Evolutionary conservation across 2,888 invertebrate species (phyloP), one percentile per base, ranked within the genome.

Genomic region (Eudemis profundana): DNA sequence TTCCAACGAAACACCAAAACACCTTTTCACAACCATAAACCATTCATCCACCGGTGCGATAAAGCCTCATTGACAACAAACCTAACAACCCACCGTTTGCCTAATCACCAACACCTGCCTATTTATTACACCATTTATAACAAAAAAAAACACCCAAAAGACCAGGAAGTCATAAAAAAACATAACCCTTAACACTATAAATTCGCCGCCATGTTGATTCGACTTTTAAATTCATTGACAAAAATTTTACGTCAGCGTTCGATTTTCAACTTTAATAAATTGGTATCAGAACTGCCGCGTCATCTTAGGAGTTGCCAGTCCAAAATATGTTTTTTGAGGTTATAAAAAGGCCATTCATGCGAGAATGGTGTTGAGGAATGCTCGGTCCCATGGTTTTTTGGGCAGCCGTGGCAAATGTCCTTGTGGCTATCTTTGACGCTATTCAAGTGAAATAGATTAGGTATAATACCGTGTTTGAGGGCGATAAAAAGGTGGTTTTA

Each of bases 21-120:
- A 50, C 27, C 42, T 54, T 29, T 57, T 27, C 46, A 68, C 75
- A 70, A 70, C 51, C 67, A 69, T 75, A 76, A 76, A 76, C 68
- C 57, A 67, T 71, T 74, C 66, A 79, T 56, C 79, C 74, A 76
- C 75, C 79, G 76, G 80, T 36, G 60, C 72, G 71, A 67, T 78
- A 83, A 81, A 84, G 70, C 68, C 69, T 69, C 78, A 83, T 84
- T 85, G 83, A 86, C 84, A 82, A 78, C 74, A 74, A 72, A 76
- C 64, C 74, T 77, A 78, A 77, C 79, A 76, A 77, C 80, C 84
- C 75, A 78, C 81, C 79, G 79, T 86, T 83, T 79, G 83, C 83
- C 87, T 85, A 87, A 90, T 89, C 86, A 87, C 85, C 83, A 77
- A 78, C 90, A 91, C 90, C 91, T 91, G 92, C 85, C 74, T 78